phyloP scores from a whole-genome alignment of 2,797 vertebrate genomes.

The Menidia menidia region DNA sequence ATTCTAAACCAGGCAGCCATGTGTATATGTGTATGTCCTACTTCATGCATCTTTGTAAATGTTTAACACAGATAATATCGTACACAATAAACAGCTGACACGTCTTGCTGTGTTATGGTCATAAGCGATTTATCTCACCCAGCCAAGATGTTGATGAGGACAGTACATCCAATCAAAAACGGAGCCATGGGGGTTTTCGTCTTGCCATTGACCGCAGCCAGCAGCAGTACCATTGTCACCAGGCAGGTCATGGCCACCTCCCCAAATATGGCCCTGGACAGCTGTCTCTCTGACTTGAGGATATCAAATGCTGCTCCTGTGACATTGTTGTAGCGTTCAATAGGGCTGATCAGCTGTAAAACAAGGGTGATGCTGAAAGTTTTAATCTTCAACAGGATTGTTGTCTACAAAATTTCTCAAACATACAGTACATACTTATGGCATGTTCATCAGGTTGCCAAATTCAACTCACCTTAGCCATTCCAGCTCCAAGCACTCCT shows the following conservation, averaged over 20 bases:
- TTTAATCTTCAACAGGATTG: neutral
- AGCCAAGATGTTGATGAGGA: conserved; percentile 84
- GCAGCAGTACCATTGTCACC: conserved; percentile 85
- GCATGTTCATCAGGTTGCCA: neutral
- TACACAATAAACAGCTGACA: neutral
- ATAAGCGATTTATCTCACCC: conserved; percentile 81
- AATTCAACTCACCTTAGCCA: conserved; percentile 86
- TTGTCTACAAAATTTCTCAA: neutral
- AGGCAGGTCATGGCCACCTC: conserved; percentile 87
- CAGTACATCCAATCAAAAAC: conserved; percentile 84
- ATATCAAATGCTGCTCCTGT: conserved; percentile 84
- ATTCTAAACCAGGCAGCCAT: no score
- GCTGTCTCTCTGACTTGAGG: conserved; percentile 73
- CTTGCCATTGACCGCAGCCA: conserved; percentile 86
- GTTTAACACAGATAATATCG: neutral
- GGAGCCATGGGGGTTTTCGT: conserved; percentile 85
- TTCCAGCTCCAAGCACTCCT: conserved; percentile 86
- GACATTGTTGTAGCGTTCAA: conserved; percentile 73
- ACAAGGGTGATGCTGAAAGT: neutral
- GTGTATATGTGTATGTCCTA: neutral
- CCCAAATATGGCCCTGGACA: conserved; percentile 64
- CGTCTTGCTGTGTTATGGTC: neutral
- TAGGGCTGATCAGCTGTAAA: conserved; percentile 75
- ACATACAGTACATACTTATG: neutral
- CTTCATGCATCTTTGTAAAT: neutral